Base-by-base conservation (phyloP, 2,113 vertebrate species). In the Xyliphius kryptos region DNA sequence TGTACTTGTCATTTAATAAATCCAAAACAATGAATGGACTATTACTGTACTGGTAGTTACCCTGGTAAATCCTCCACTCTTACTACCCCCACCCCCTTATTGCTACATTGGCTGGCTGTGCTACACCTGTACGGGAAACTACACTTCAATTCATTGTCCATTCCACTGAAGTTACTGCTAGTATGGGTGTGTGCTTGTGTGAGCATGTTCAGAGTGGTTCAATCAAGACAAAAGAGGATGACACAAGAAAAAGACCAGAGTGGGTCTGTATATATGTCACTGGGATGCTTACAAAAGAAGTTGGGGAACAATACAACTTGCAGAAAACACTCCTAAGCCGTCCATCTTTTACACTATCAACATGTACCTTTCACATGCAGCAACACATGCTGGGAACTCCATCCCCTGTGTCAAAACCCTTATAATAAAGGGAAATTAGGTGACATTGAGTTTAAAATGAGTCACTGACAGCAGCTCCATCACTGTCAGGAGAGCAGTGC, bases 401-500 rank as follows among this genome's bases (percentile, higher is more conserved):
- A 62, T 63, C 70, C 68, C 59, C 61, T 65, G 47, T 54, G 37
- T 79, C 69, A 69, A 66, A 56, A 63, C 73, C 75, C 56, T 67
- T 54, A 68, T 62, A 61, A 71, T 62, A 69, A 57, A 64, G 56
- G 77, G 74, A 82, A 82, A 80, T 76, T 61, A 76, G 70, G 66
- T 66, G 65, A 77, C 79, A 82, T 82, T 81, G 66, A 77, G 64
- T 81, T 82, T 82, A 41, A 81, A 82, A 83, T 79, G 65, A 81
- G 67, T 63, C 67, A 50, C 43, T 61, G 54, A 68, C 49, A 79
- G 68, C 71, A 71, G 16, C 69, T 84, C 54, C 49, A 51, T 81
- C 80, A 77, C 72, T 79, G 78, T 77, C 78, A 50, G 51, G 38
- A 17, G 47, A 43, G 49, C 46, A 49, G 61, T 51, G 60, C 60